Conservation (phyloP, 1,140 invertebrate genomes). For the Drosophila sechellia region DNA sequence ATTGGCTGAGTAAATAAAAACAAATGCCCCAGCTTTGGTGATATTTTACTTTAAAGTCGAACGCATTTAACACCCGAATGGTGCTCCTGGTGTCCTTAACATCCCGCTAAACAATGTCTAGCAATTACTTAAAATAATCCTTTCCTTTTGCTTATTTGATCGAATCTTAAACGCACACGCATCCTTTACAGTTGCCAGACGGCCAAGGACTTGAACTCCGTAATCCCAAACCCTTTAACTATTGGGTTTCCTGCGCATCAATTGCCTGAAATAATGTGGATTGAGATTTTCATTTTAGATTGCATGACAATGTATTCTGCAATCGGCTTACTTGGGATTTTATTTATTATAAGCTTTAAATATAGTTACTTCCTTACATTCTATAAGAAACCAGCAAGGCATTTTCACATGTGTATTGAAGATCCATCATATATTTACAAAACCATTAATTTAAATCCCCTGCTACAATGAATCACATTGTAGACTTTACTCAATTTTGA, state of each 20-base stretch:
- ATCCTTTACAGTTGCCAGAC: slow-evolving; percentile 42
- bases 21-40: slow-evolving; percentile 40
- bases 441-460: background rate
- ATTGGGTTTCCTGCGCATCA: slow-evolving; percentile 30
- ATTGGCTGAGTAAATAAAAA: slow-evolving; percentile 68
- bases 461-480: slow-evolving; percentile 17
- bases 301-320: slow-evolving; percentile 34
- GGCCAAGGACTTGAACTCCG: slow-evolving; percentile 21
- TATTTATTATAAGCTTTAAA: background rate
- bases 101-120: slow-evolving; percentile 58
- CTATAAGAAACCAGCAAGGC: background rate
- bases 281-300: slow-evolving; percentile 77
- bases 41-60: slow-evolving; percentile 56
- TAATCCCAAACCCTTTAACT: slow-evolving; percentile 61
- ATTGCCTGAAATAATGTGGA: slow-evolving; percentile 30
- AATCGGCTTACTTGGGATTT: slow-evolving; percentile 19
- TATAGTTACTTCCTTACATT: background rate
- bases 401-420: too few relatives aligned
- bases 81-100: slow-evolving; percentile 14
- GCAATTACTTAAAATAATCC: slow-evolving; percentile 83
- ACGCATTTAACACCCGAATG: slow-evolving; percentile 11
- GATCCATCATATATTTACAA: background rate
- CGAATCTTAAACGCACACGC: slow-evolving; percentile 59
- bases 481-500: slow-evolving; percentile 19
- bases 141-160: slow-evolving; percentile 71